Evolutionary conservation across 2,888 invertebrate genomes (phyloP).

Genomic region (Eugnorisma glareosa): DNA sequence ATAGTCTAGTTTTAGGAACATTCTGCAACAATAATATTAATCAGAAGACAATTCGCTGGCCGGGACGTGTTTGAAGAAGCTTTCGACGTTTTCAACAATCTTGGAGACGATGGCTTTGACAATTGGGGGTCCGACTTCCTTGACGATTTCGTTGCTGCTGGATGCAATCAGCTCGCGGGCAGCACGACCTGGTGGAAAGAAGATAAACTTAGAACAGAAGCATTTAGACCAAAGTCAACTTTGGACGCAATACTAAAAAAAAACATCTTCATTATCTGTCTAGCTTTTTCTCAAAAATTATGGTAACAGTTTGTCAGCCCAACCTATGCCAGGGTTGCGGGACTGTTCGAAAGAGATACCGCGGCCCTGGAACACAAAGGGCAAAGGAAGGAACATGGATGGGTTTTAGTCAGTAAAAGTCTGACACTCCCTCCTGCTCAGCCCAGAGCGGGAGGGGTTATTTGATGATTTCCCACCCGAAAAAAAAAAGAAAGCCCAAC

Average conservation of each 20-base stretch:
- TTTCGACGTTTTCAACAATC: constrained; percentile 69
- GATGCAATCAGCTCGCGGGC: constrained; percentile 70
- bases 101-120: constrained; percentile 68
- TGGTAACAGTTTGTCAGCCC: too few species aligned
- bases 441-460: too few species aligned
- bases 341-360: too few species aligned
- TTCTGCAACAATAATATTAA: constrained; percentile 53
- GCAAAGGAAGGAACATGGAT: too few species aligned
- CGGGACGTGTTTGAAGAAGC: constrained; percentile 68
- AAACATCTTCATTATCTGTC: not conserved
- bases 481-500: too few species aligned
- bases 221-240: not conserved
- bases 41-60: constrained; percentile 66
- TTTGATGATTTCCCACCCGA: too few species aligned
- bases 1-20: constrained; percentile 31
- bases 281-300: not conserved
- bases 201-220: not conserved
- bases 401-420: too few species aligned
- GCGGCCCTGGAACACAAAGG: too few species aligned
- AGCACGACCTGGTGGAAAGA: constrained; percentile 71
- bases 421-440: too few species aligned
- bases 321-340: too few species aligned
- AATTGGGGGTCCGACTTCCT: constrained; percentile 77
- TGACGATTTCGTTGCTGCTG: constrained; percentile 75
- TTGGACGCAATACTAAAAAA: not conserved